Base-by-base conservation (phyloP, 2,888 invertebrate genomes). In the Chymomyza caudatula region DNA sequence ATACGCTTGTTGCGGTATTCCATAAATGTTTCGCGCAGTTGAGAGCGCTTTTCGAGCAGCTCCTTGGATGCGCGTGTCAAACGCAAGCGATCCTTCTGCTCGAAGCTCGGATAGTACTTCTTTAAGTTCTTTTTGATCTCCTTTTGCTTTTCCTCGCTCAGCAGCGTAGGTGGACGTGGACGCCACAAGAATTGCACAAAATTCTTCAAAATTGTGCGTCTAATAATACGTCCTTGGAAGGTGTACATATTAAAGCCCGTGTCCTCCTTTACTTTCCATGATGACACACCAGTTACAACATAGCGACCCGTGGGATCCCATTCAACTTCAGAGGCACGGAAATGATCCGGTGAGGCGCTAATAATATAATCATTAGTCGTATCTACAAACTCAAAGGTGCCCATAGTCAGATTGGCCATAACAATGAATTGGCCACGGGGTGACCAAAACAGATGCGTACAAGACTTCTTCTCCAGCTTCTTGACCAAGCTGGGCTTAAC, bases 301-400 rank as follows among this genome's bases (percentile, higher is more conserved):
- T 97, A 99, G 71, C 99, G 94, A 1, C 99, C 99, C 2, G 99
- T 99, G 1, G 99, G 99, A 91, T 99, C 99, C 99, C 99, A 99
- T 90, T 98, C 98, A 1, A 99, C 97, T 89, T 98, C 97, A 0
- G 98, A 97, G 4, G 93, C 93, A 87, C 96, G 95, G 91, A 96
- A 98, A 91, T 99, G 98, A 90, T 98, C 98, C 0, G 96, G 95
- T 11, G 95, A 94, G 87, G 96, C 96, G 96, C 98, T 98, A n/a
- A 97, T 94, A 4, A 97, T 95, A 90, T 98, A 98, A 88, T 99
- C 98, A 84, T 96, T 95, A 67, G 94, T 94, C 0, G 98, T 96
- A 88, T 99, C 98, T 54, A 98, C 94, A 89, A 98, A 99, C 91
- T 98, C 98, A 77, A 99, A 91, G 5, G 96, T 95, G 53, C 98